Base-by-base conservation (phyloP, 37 sponge, comb jelly and placozoan genomes). In the Diacarnus erythraeanus region DNA sequence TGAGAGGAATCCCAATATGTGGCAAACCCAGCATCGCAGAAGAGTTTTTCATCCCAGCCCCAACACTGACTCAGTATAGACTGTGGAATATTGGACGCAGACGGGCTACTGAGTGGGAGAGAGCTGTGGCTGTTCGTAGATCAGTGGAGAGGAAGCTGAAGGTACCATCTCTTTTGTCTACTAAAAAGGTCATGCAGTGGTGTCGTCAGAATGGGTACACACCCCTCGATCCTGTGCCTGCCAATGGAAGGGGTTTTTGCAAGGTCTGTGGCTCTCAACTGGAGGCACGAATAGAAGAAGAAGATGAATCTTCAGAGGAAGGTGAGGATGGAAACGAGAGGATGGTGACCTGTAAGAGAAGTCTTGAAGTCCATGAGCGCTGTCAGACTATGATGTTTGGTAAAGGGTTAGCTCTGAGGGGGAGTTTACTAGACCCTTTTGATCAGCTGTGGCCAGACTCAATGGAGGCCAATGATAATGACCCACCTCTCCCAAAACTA, bases 161-260 rank as follows among this genome's bases (percentile, higher is more conserved):
- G 26, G 42, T 69, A 20, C 42, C 40, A 0, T 64, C 64, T 18
- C 37, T 71, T 0, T 47, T 85, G 33, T 80, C 77, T 1, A 84
- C 84, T 4, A 84, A 77, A 39, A 77, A 68, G 61, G 65, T 94
- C 77, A 44, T 91, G 69, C 36, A 68, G 26, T 94, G 95, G 95
- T 94, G 95, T 88, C 69, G 95, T n/a, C 69, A 73, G 44, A 66
- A 87, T 43, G 95, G 95, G 12, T 84, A 91, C 80, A 94, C 95
- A n/a, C 89, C 89, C 1, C 69, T 78, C n/a, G 77, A 78, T 5
- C 59, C 77, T 12, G 43, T 44, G 4, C 25, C 56, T 30, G 35
- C 60, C 20, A 29, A 36, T 71, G 57, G 64, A 6, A 27, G 59
- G 9, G 72, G 80, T 0, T 87, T 83, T 67, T 91, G 92, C 64